phyloP scores from a whole-genome alignment of 2,113 vertebrate species.

The Oncorhynchus kisutch region DNA sequence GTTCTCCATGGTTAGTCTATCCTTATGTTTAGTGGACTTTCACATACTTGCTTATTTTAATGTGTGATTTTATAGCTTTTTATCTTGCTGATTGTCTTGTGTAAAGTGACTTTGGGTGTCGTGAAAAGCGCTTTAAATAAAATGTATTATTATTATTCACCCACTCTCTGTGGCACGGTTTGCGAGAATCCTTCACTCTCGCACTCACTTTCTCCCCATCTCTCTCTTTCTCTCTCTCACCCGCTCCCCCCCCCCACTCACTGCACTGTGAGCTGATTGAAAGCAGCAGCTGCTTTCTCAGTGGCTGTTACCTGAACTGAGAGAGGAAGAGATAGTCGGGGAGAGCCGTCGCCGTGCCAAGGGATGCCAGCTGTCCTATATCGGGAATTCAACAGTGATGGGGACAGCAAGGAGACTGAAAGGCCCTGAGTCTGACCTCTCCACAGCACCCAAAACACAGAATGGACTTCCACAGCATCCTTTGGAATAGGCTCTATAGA shows the following conservation, averaged over 20 bases:
- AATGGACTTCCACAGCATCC: no score
- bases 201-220: neutral
- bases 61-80: no score
- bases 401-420: constrained; percentile 3
- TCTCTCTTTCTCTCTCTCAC: neutral
- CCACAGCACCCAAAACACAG: no score
- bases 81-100: no score
- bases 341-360: neutral
- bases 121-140: no score
- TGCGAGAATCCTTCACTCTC: neutral
- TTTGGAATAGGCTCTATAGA: neutral
- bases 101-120: no score
- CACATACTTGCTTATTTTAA: no score
- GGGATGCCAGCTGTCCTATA: constrained; percentile 39
- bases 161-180: no score
- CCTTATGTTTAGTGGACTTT: no score
- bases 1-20: no score
- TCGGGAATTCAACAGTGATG: constrained; percentile 43
- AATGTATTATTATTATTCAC: no score
- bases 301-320: constrained; percentile 63
- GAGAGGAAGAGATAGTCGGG: constrained; percentile 1
- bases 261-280: constrained; percentile 48
- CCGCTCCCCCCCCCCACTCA: neutral
- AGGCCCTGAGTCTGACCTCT: constrained; percentile 23
- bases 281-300: constrained; percentile 56